These are phyloP conservation scores for Ophion costatus DNA, from an alignment of 2,888 invertebrate genomes.

Conservation along the genomic window DNA sequence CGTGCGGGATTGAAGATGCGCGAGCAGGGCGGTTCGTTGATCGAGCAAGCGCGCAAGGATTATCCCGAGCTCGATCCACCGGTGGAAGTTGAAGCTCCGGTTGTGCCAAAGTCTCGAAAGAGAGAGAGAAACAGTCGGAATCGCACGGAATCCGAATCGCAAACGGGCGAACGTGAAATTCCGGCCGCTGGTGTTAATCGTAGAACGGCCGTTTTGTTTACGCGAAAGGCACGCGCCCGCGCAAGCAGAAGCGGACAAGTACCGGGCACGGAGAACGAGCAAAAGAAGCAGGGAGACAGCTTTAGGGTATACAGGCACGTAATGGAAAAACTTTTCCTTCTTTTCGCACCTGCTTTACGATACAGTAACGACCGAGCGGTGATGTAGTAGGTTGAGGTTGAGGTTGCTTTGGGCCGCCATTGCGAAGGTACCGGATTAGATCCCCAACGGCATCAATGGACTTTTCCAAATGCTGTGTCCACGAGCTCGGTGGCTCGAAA, in stretches of 20 bases:
- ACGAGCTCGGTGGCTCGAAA: too few relatives aligned
- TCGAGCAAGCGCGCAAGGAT: conserved; percentile 91
- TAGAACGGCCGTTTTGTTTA: conserved; percentile 91
- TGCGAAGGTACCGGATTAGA: too few relatives aligned
- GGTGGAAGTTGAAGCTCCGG: conserved; percentile 46
- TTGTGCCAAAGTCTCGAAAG: conserved; percentile 76
- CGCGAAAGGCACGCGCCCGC: conserved; percentile 88
- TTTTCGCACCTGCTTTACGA: not conserved
- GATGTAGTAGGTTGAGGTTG: too few relatives aligned
- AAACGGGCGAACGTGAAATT: conserved; percentile 76
- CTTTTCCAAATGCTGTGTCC: not conserved
- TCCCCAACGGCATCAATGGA: not conserved
- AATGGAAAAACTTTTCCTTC: not conserved
- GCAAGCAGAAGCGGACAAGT: conserved; percentile 83
- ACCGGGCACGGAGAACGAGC: conserved; percentile 73
- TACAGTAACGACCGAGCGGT: not conserved
- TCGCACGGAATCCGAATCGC: conserved; percentile 75
- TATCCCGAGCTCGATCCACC: conserved; percentile 80
- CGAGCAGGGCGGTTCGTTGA: conserved; percentile 92
- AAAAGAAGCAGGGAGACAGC: conserved; percentile 81
- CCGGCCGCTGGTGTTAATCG: conserved; percentile 86
- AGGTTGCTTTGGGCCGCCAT: too few relatives aligned
- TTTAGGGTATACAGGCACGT: conserved; percentile 80
- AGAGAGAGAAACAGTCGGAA: conserved; percentile 78
- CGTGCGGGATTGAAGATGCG: conserved; percentile 95